A percentile compares a stretch with the other conserved stretches of the same genome.
phyloP scores from a whole-genome alignment of 2,113 vertebrate species.

The Herpetotheres cachinnans region DNA sequence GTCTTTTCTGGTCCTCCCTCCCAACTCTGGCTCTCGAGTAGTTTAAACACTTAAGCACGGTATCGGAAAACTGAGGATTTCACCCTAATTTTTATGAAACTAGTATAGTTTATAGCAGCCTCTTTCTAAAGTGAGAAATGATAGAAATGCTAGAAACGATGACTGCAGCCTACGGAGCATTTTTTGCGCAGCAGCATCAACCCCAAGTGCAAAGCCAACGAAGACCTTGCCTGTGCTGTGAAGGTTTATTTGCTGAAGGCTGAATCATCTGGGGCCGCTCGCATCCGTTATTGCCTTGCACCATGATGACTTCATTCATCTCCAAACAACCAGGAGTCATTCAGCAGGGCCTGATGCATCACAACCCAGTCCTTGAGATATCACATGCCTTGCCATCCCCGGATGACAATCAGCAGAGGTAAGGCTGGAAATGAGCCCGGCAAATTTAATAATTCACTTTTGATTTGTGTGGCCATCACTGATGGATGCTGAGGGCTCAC shows the following conservation, averaged over 20 bases:
- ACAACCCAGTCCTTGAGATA: background rate
- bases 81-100: background rate
- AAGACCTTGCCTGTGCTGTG: accelerated
- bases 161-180: background rate
- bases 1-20: background rate
- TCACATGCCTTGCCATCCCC: background rate
- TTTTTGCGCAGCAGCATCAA: background rate
- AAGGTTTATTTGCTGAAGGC: background rate
- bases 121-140: background rate
- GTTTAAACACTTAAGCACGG: background rate
- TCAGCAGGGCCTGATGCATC: background rate
- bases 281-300: accelerated
- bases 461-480: accelerated
- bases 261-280: background rate
- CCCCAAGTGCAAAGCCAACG: accelerated
- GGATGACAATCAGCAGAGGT: background rate
- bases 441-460: background rate
- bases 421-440: background rate
- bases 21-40: background rate
- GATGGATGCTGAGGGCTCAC: background rate
- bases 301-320: background rate
- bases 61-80: background rate
- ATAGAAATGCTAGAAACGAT: accelerated
- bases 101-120: background rate
- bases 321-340: background rate